phyloP scores from a whole-genome alignment of 2,113 vertebrate genomes.

The Vulpes vulpes region DNA sequence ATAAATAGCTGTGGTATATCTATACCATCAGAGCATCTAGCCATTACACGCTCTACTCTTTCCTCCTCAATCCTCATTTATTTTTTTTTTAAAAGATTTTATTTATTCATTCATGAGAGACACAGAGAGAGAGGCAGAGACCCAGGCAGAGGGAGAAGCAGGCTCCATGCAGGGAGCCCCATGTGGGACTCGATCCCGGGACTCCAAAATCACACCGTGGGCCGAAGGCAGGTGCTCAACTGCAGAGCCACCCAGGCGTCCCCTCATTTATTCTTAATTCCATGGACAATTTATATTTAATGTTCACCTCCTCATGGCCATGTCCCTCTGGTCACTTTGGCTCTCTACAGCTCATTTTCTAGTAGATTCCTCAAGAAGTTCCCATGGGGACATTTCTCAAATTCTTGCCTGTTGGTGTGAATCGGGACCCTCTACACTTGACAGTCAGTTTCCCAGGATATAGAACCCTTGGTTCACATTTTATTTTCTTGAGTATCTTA shows the following conservation, averaged over 20 bases:
- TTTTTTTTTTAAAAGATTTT: not conserved
- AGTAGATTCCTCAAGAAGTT: not conserved
- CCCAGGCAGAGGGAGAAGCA: too few relatives aligned
- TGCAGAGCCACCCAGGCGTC: too few relatives aligned
- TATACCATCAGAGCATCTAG: not conserved
- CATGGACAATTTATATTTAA: not conserved
- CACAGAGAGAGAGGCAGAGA: too few relatives aligned
- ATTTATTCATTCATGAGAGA: too few relatives aligned
- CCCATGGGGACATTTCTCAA: not conserved
- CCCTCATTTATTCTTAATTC: not conserved
- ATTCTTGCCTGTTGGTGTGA: not conserved
- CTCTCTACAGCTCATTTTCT: not conserved
- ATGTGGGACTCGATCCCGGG: too few relatives aligned
- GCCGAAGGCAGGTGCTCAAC: not conserved
- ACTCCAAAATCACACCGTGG: too few relatives aligned
- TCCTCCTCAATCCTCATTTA: not conserved
- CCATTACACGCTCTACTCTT: not conserved
- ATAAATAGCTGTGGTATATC: not conserved
- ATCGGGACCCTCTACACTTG: not conserved
- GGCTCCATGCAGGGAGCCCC: too few relatives aligned
- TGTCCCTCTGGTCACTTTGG: not conserved
- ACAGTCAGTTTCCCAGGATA: conserved; percentile 16
- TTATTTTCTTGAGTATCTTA: conserved; percentile 33
- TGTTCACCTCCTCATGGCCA: not conserved
- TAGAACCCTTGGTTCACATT: not conserved